Base-by-base conservation (phyloP, 2,888 invertebrate genomes). In the Campaea margaritaria region DNA sequence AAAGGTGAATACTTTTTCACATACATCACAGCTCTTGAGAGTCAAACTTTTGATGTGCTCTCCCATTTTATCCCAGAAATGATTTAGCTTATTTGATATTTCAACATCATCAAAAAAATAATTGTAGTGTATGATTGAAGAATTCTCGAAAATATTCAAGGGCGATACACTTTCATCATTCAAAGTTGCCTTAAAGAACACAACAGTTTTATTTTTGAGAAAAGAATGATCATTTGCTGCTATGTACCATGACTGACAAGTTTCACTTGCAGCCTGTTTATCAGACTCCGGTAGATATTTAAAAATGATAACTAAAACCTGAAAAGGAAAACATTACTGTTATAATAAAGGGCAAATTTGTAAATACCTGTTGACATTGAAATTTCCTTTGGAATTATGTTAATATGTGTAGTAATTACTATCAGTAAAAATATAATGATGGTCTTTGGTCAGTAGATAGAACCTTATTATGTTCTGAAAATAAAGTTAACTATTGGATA, bases 301-400 rank as follows among this genome's bases (percentile, higher is more conserved):
- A 76, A 95, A 94, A 65, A 95, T 92, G 68, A 94, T 93, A 58
- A 95, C 92, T 67, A 95, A 87, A 53, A 95, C 93, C 95, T 95
- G 89, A 43, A 89, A 88, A 64, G 56, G 54, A 68, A 54, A 50
- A 36, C n/a, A 36, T 36, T n/a, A 11, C 2, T 36, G 4, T n/a
- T 21, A 3, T 3, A 21, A 21, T 21, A 21, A 21, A 21, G 21
- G 21, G 2, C 5, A 3, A 5, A 21, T 21, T 21, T 21, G 3
- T 21, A 21, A 21, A 2, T 21, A n/a, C n/a, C n/a, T n/a, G n/a
- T n/a, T n/a, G n/a, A n/a, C n/a, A n/a, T n/a, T n/a, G n/a, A n/a
- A n/a, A n/a, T n/a, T n/a, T n/a, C n/a, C n/a, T n/a, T n/a, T n/a
- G n/a, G n/a, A n/a, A n/a, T n/a, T n/a, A n/a, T n/a, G n/a, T n/a